Evolutionary conservation across 1,140 invertebrate genomes (phyloP).

Genomic region (Sinella curviseta): DNA sequence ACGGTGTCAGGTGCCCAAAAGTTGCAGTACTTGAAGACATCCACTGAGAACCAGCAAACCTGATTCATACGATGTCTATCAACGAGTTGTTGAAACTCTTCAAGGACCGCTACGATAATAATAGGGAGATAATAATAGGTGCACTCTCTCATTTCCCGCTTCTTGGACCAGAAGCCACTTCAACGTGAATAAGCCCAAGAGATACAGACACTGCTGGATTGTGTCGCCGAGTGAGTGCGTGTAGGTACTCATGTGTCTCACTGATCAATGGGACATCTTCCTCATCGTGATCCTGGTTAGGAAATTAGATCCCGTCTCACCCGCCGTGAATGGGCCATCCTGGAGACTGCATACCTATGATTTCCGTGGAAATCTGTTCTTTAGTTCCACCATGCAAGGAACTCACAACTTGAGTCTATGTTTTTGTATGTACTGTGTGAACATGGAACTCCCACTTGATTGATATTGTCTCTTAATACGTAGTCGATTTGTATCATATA

Average conservation of each 20-base stretch:
- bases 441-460: no score
- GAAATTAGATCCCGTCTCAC: conserved; percentile 45
- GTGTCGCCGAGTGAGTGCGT: conserved; percentile 29
- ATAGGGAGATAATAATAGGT: conserved; percentile 15
- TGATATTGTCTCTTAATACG: no score
- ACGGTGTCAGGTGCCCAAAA: conserved; percentile 3
- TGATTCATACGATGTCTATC: not conserved
- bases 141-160: not conserved
- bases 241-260: conserved; percentile 36
- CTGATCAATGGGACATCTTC: conserved; percentile 43
- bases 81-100: not conserved
- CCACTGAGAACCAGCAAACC: conserved; percentile 19
- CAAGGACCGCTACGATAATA: conserved; percentile 15
- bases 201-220: conserved; percentile 39
- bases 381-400: no score
- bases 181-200: conserved; percentile 7
- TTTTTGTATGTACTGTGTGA: no score
- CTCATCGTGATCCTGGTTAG: conserved; percentile 39
- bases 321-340: conserved; percentile 42
- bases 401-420: no score
- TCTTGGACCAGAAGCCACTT: not conserved
- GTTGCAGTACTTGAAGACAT: conserved; percentile 31
- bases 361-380: no score
- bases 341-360: conserved; percentile 16
- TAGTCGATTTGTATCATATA: no score